Evolutionary conservation across 2,888 invertebrate genomes (phyloP).

Genomic region (Chydorus sphaericus): DNA sequence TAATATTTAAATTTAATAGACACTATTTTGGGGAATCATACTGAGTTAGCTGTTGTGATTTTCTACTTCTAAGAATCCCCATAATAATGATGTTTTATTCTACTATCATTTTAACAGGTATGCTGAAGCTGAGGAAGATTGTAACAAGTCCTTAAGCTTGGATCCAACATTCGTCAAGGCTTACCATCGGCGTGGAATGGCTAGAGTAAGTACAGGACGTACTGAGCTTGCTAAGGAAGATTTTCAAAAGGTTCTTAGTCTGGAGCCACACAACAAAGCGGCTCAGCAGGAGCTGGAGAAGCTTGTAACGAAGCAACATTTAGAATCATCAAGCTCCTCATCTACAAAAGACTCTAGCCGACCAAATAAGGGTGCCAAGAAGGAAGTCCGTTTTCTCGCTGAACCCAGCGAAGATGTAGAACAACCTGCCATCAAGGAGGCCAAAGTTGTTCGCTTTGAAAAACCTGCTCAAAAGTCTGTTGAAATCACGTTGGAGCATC

Average conservation of each 20-base stretch:
- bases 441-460: neutral
- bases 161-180: slow-evolving; percentile 83
- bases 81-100: neutral
- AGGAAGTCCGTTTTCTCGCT: neutral
- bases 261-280: slow-evolving; percentile 65
- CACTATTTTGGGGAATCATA: neutral
- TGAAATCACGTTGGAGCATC: neutral
- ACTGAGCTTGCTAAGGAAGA: slow-evolving; percentile 55
- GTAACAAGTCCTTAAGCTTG: slow-evolving; percentile 63
- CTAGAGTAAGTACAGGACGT: slow-evolving; percentile 53
- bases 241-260: slow-evolving; percentile 46
- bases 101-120: slow-evolving; percentile 36
- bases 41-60: neutral
- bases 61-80: neutral
- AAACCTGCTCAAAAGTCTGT: neutral
- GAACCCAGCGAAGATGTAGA: neutral
- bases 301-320: slow-evolving; percentile 36
- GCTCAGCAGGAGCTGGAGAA: slow-evolving; percentile 44
- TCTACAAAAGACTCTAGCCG: neutral
- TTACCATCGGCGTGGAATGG: slow-evolving; percentile 64
- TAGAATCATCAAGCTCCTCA: neutral
- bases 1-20: slow-evolving; percentile 5
- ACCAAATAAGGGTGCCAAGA: no score
- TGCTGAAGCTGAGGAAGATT: slow-evolving; percentile 70
- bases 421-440: neutral